Conservation (phyloP, 2,797 vertebrate species). For the Staurois parvus region DNA sequence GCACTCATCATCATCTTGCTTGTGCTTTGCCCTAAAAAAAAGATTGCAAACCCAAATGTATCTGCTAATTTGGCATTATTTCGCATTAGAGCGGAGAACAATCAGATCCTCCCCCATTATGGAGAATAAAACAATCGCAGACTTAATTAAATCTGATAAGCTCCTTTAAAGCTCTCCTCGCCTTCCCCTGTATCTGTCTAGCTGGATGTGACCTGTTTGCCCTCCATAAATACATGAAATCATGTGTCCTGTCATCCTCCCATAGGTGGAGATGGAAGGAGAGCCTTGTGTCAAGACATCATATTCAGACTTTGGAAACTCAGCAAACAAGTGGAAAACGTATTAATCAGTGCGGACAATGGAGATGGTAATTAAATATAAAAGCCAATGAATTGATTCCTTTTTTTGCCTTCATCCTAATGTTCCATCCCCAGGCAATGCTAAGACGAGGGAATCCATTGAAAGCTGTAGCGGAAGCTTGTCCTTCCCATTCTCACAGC, state of each 20-base stretch:
- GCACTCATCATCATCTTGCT: background rate
- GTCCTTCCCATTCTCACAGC: constrained; percentile 29
- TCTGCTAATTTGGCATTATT: constrained; percentile 9
- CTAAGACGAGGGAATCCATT: constrained; percentile 23
- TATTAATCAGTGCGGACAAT: constrained; percentile 43
- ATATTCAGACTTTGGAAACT: constrained; percentile 5
- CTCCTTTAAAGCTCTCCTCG: background rate
- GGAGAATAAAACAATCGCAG: constrained; percentile 25
- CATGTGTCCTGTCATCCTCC: constrained; percentile 10
- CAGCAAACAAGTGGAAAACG: constrained; percentile 24
- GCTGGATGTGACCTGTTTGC: background rate
- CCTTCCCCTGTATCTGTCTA: background rate
- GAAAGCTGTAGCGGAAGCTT: constrained; percentile 45
- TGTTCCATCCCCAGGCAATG: constrained; percentile 53
- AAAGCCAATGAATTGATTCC: constrained; percentile 53
- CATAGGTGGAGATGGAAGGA: background rate
- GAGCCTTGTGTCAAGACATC: background rate
- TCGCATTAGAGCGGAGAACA: constrained; percentile 20
- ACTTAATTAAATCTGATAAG: constrained; percentile 33
- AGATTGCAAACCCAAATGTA: constrained; percentile 12
- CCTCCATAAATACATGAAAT: background rate
- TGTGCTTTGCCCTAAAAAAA: background rate
- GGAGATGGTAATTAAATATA: constrained; percentile 56
- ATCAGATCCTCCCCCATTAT: background rate
- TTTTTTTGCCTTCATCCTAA: constrained; percentile 8